Evolutionary conservation across 1,140 invertebrate species (phyloP), one percentile per base, ranked within the genome.

Genomic region (Leptonema lineaticorne): DNA sequence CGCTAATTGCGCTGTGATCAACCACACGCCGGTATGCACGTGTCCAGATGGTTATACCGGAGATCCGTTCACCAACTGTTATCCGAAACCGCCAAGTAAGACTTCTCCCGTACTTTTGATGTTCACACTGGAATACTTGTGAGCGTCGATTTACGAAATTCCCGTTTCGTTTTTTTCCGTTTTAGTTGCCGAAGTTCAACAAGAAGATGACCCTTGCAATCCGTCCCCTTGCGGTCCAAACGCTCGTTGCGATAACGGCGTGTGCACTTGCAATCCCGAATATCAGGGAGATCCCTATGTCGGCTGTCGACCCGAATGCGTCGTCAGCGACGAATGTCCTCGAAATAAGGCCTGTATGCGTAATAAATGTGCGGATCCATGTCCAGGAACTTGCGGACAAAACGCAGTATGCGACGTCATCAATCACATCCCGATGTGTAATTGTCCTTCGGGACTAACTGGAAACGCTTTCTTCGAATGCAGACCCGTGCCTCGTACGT

Each of bases 391-490:
- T 14, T 90, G 89, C 77, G 88, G 88, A 14, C 67, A 81, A 28
- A 90, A 88, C 75, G 90, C 91, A 7, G 78, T 87, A 37, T 94
- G 92, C 75, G 85, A 85, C 75, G 86, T 89, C 29, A 81, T 85
- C 11, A 87, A 87, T 78, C 88, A 90, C 75, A 80, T 86, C 70
- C 85, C 88, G 28, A 86, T 87, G 74, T 83, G 91, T 75, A 85
- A 85, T 74, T 93, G 91, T 75, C 82, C 83, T 20, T 73, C 82
- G 60, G 84, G 85, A 65, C 88, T 85, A 76, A 84, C 84, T 66
- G 90, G 92, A 33, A 88, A 93, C 84, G 90, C 92, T 33, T 91
- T 92, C 72, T 76, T 86, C 27, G 79, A 85, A 69, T 92, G 91
- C 76, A 78, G 77, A 56, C 72, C 75, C 18, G 74, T 83, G 74